These are phyloP conservation scores for Hypotaenidia philippensis DNA, from an alignment of 2,797 vertebrate species.

Conservation along the genomic window DNA sequence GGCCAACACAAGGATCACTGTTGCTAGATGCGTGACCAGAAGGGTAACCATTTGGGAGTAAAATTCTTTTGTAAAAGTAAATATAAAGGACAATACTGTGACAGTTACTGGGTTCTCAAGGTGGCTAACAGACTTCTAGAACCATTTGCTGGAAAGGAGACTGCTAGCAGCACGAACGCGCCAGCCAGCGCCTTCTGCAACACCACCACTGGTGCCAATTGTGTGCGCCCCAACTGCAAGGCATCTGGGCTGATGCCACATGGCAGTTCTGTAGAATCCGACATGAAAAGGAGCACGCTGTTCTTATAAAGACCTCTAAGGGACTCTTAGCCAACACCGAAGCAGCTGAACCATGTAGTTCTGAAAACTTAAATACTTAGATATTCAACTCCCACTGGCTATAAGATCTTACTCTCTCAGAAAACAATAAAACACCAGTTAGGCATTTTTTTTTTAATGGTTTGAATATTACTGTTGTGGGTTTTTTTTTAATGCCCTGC, in stretches of 20 bases:
- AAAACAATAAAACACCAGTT: not conserved
- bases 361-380: not conserved
- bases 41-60: not conserved
- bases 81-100: not conserved
- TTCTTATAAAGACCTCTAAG: not conserved
- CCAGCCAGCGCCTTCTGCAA: not conserved
- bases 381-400: not conserved
- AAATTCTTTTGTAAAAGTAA: not conserved
- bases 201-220: fast-evolving
- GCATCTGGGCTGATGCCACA: not conserved
- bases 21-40: not conserved
- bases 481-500: not conserved
- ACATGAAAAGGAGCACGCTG: not conserved
- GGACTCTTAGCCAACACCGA: not conserved
- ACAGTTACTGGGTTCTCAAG: not conserved
- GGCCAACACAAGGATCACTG: not conserved
- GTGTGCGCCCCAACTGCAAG: fast-evolving
- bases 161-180: not conserved
- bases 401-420: not conserved
- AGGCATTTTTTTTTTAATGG: fast-evolving
- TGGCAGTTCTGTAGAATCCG: not conserved
- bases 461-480: not conserved
- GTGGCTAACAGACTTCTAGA: not conserved
- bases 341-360: not conserved
- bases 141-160: not conserved